These are phyloP conservation scores for Echeneis naucrates DNA, from an alignment of 2,797 vertebrate species.

Conservation along the genomic window DNA sequence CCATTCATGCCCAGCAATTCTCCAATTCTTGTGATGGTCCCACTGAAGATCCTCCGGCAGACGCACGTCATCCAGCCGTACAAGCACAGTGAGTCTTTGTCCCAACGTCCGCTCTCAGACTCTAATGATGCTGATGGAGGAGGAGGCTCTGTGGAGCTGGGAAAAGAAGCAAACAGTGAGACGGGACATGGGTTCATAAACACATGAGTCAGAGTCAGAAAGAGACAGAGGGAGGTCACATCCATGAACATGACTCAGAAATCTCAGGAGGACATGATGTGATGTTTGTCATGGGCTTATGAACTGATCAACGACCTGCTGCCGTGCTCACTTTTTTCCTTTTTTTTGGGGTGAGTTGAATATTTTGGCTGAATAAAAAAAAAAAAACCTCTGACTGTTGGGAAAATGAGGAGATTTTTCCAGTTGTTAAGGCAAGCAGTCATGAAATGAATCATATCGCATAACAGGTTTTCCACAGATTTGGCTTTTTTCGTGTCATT, in stretches of 20 bases:
- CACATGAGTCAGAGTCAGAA: conserved; percentile 32
- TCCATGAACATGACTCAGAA: conserved; percentile 35
- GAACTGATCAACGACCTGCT: conserved; percentile 1
- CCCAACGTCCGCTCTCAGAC: conserved; percentile 57
- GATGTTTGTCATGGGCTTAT: conserved; percentile 8
- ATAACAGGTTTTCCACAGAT: neutral
- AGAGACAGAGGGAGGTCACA: conserved; percentile 14
- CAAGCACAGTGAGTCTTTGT: neutral
- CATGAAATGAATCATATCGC: neutral
- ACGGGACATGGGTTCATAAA: neutral
- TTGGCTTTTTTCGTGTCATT: too few relatives aligned
- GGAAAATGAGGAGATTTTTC: neutral
- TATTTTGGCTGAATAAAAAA: neutral
- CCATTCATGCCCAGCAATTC: conserved; percentile 15
- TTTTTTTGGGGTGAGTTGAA: neutral
- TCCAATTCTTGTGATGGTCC: conserved; percentile 9
- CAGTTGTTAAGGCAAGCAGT: neutral
- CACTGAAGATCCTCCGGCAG: neutral
- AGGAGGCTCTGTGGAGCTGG: conserved; percentile 78
- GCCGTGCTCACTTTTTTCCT: neutral
- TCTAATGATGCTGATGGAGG: conserved; percentile 81
- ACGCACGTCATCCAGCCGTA: neutral
- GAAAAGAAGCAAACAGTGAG: conserved; percentile 17
- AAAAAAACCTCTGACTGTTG: neutral
- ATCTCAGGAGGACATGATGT: neutral